phyloP scores from a whole-genome alignment of 2,113 vertebrate genomes.

The Chinchilla lanigera region DNA sequence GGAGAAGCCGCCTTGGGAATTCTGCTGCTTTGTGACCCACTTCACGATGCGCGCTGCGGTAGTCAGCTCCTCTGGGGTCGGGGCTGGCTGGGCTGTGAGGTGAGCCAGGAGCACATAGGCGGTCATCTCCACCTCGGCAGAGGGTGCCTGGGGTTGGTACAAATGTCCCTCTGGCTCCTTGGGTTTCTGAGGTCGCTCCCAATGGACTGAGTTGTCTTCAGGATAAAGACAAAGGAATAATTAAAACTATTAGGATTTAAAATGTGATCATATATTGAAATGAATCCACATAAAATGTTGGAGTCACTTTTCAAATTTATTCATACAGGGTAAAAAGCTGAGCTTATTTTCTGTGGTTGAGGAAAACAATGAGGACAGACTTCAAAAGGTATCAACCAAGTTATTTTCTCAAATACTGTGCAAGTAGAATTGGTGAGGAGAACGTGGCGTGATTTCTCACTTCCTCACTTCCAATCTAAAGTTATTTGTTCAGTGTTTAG shows the following conservation, averaged over 20 bases:
- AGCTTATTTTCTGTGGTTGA: background rate
- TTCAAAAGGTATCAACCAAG: background rate
- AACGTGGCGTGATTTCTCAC: background rate
- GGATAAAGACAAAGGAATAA: background rate
- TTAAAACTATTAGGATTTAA: background rate
- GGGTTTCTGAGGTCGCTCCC: conserved; percentile 81
- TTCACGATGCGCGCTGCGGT: conserved; percentile 66
- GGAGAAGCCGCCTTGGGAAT: conserved; percentile 82
- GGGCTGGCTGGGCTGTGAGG: conserved; percentile 69
- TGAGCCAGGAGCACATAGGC: conserved; percentile 81
- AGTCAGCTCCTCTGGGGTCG: conserved; percentile 73
- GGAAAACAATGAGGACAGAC: background rate
- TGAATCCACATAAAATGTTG: background rate
- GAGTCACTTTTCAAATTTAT: background rate
- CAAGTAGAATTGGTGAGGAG: background rate
- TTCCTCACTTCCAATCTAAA: background rate
- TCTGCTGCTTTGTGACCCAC: conserved; percentile 87
- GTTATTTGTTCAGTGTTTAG: background rate
- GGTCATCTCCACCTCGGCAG: conserved; percentile 86
- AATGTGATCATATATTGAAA: background rate
- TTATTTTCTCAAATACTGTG: background rate
- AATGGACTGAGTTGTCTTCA: conserved; percentile 81
- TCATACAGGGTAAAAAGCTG: background rate
- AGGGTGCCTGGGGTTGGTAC: conserved; percentile 78
- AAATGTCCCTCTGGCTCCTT: background rate